These are phyloP conservation scores for Podocnemis expansa DNA, from an alignment of 2,113 vertebrate species.

Conservation along the genomic window DNA sequence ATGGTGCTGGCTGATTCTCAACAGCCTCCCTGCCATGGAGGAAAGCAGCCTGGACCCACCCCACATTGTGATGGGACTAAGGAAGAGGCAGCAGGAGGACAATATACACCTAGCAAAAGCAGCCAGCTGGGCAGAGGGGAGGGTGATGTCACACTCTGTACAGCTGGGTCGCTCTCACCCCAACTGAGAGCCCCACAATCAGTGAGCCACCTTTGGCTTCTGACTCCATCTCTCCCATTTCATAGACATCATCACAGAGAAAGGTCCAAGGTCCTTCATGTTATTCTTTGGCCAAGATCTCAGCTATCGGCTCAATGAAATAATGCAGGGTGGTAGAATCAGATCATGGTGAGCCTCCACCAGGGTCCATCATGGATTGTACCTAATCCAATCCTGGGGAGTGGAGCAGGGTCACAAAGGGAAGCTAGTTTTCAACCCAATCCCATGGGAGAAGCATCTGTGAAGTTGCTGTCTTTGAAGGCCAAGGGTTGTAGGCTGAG, in stretches of 20 bases:
- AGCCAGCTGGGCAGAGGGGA: neutral
- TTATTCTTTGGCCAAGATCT: neutral
- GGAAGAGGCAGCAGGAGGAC: neutral
- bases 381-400: neutral
- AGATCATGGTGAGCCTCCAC: fast-evolving
- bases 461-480: neutral
- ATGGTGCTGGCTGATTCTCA: neutral
- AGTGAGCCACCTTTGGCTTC: neutral
- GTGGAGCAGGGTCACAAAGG: no score
- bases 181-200: neutral
- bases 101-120: neutral
- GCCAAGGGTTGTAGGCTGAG: neutral
- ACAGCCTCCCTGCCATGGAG: neutral
- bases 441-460: neutral
- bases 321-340: no score
- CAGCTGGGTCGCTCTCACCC: neutral
- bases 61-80: neutral
- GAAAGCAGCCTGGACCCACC: neutral
- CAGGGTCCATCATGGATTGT: neutral
- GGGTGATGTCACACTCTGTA: neutral
- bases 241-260: neutral
- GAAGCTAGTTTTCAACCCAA: neutral
- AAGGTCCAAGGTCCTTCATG: neutral
- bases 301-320: neutral
- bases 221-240: neutral